Base-by-base conservation (phyloP, 2,888 invertebrate genomes). In the Campoletis raptor region DNA sequence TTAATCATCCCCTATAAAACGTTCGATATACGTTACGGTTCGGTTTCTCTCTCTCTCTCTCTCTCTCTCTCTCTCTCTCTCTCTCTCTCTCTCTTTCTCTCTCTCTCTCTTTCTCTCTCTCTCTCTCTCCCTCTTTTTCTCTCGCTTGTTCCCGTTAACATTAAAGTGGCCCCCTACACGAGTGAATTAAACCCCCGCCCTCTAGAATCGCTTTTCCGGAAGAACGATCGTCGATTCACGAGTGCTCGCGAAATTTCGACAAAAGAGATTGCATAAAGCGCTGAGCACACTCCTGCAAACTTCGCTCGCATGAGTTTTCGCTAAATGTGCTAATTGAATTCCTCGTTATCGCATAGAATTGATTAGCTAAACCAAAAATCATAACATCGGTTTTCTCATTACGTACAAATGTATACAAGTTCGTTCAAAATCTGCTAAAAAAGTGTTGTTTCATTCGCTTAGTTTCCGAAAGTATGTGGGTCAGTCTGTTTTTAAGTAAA, bases 1-100 rank as follows among this genome's bases (percentile, higher is more conserved):
- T 88, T 89, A 89, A 89, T 89, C 82, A 84, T 80, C 67, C 57
- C 30, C 74, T 40, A 69, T 61, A 69, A 69, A 80, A 80, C 24
- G 54, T 48, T 73, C 36, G 57, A 15, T 48, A 66, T 40, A 48
- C 45, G 52, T 52, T 37, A 66, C 52, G 37, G 36, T 77, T 70
- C 45, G 45, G 18, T 74, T 36, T 21, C 54, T 79, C 57, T 66
- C 21, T 36, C 73, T 15, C 45, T 30, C 70, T 70, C 24, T 30
- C 70, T 37, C 18, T 18, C 36, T 57, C 64, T n/a, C n/a, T n/a
- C n/a, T n/a, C n/a, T n/a, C n/a, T n/a, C n/a, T n/a, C n/a, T n/a
- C 57, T 77, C 48, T 24, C 48, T 77, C 70, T 70, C 30, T n/a
- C 64, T 24, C 52, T n/a, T n/a, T 42, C 15, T 37, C 66, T 21